A percentile compares a stretch with the other conserved stretches of the same genome.
Conservation (phyloP, 2,888 invertebrate species). For the Junonia oenone region DNA sequence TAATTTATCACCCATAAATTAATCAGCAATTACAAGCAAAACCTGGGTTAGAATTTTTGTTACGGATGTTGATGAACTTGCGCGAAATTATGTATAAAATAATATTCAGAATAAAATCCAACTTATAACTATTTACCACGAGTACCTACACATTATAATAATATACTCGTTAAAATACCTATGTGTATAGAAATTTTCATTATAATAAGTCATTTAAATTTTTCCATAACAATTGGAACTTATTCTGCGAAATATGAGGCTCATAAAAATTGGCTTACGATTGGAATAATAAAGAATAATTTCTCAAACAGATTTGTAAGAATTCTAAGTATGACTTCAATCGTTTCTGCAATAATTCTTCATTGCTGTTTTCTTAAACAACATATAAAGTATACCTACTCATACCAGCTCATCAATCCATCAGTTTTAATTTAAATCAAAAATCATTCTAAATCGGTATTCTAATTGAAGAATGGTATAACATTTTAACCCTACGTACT, state of each 20-base stretch:
- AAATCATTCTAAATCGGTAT: conserved; percentile 3
- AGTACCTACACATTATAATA: too few species aligned
- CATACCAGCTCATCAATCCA: conserved; percentile 4
- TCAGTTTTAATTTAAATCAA: neutral
- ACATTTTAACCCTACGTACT: neutral
- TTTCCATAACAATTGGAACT: too few species aligned
- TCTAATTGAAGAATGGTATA: neutral
- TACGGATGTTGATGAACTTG: neutral
- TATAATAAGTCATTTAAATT: too few species aligned
- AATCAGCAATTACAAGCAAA: neutral
- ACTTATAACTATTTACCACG: too few species aligned
- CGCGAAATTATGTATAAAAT: neutral
- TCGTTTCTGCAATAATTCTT: conserved; percentile 37
- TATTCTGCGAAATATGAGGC: too few species aligned
- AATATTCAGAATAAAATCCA: too few species aligned
- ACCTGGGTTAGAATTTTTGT: neutral
- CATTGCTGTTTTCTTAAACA: conserved; percentile 38
- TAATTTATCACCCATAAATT: neutral
- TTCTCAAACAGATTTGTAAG: too few species aligned
- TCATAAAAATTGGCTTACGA: too few species aligned
- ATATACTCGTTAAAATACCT: too few species aligned
- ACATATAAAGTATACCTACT: conserved; percentile 29
- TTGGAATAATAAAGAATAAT: too few species aligned
- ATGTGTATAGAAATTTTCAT: too few species aligned
- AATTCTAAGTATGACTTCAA: too few species aligned